Evolutionary conservation across 2,113 vertebrate genomes (phyloP), one percentile per base, ranked within the genome.

Genomic region (Phyllostomus hastatus): DNA sequence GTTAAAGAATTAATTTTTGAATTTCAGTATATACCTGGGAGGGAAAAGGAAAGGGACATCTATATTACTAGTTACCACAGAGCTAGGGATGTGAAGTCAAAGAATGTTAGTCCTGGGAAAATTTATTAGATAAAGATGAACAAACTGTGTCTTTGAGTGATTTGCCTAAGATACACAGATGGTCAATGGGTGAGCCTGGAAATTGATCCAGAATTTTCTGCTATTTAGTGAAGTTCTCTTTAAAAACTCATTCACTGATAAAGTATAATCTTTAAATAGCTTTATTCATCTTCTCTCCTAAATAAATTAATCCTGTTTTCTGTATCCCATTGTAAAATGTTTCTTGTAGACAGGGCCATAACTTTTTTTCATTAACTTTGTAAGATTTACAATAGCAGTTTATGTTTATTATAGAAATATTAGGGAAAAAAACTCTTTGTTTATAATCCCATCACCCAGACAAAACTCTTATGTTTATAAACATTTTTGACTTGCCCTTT

Each of bases 201-300:
- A 95, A 75, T 15, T 7, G 48, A 95, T 90, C 31, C 57, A 95
- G 20, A 83, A 19, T 73, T 90, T 94, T 96, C 72, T 64, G 33
- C 73, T 81, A 24, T 78, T 88, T 91, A 75, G 17, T 90, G 59
- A 84, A 57, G 38, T 52, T 91, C 52, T 76, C 41, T 96, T 91
- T 85, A 91, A 91, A 95, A 88, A 15, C 38, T 15, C 86, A 46
- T 81, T 88, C 67, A 70, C 12, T 88, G 31, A 83, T 35, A 91
- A 52, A 78, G 69, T 78, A 16, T 82, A 38, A 78, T 16, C 1
- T 57, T 84, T 95, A 93, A 94, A 84, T 93, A 91, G n/a, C 20
- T 35, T 80, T 87, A 88, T 35, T 93, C 22, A 93, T 41, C n/a
- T 38, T 16, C 24, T 3, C 1, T 4, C 1, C 10, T 9, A 10